Conservation (phyloP, 2,888 invertebrate species). For the Drosophila parthenogenetica region DNA sequence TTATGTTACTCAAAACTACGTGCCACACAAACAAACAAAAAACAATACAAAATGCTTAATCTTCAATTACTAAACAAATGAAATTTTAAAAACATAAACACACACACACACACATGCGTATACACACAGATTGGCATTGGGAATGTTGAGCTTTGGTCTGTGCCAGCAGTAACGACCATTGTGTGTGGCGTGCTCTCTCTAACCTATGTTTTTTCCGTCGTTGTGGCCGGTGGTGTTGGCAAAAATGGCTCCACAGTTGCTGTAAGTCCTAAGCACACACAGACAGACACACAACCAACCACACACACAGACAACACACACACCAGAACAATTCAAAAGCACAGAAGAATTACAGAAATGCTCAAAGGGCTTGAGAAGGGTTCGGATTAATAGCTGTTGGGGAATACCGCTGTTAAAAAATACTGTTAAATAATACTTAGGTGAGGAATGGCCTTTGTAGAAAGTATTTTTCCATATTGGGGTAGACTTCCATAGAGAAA, state of each 20-base stretch:
- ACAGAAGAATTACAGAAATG: slow-evolving; percentile 2
- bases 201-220: slow-evolving; percentile 90
- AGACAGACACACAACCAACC: slow-evolving; percentile 20
- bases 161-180: slow-evolving; percentile 91
- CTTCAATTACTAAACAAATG: slow-evolving; percentile 33
- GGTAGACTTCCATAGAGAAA: too few species aligned
- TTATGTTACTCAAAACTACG: slow-evolving; percentile 63
- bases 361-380: neutral
- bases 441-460: neutral
- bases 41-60: slow-evolving; percentile 34
- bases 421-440: neutral
- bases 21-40: slow-evolving; percentile 39
- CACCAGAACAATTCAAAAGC: neutral
- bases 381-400: neutral
- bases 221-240: slow-evolving; percentile 97
- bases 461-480: too few species aligned
- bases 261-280: slow-evolving; percentile 89
- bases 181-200: slow-evolving; percentile 90
- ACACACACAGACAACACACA: slow-evolving; percentile 12
- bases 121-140: slow-evolving; percentile 86
- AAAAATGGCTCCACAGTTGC: slow-evolving; percentile 99
- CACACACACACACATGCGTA: slow-evolving; percentile 24
- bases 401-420: neutral
- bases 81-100: slow-evolving; percentile 26
- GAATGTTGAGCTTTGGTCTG: slow-evolving; percentile 90